Conservation (phyloP, 2,797 vertebrate species). For the Harpagifer antarcticus region DNA sequence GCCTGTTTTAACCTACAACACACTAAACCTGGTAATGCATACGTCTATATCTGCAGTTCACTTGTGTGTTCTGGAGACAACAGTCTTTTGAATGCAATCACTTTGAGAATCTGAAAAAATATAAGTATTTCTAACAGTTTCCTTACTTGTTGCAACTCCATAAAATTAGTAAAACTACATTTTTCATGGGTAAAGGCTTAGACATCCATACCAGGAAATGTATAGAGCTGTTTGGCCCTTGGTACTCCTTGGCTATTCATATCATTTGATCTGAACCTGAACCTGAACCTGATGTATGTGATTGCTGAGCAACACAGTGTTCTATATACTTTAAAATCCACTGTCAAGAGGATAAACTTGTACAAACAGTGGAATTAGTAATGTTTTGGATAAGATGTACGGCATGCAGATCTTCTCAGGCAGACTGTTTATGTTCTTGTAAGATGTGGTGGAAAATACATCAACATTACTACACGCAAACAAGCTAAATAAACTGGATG, state of each 20-base stretch:
- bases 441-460: slow-evolving; percentile 1
- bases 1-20: slow-evolving; percentile 20
- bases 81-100: not conserved
- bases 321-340: slow-evolving; percentile 6
- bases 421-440: not conserved
- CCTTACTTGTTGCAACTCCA: not conserved
- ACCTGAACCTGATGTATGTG: not conserved
- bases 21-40: slow-evolving; percentile 10
- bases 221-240: not conserved
- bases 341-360: not conserved
- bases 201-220: not conserved
- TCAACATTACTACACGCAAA: not conserved
- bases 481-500: slow-evolving; percentile 15
- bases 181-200: not conserved
- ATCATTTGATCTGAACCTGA: not conserved
- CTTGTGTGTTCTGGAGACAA: not conserved
- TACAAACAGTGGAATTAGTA: not conserved
- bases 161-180: not conserved
- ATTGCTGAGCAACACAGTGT: not conserved
- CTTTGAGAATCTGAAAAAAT: not conserved
- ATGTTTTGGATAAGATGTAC: not conserved
- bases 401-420: not conserved
- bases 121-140: not conserved
- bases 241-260: not conserved
- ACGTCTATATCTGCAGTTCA: slow-evolving; percentile 8